Conservation (phyloP, 2,113 vertebrate species). For the Eonycteris spelaea region DNA sequence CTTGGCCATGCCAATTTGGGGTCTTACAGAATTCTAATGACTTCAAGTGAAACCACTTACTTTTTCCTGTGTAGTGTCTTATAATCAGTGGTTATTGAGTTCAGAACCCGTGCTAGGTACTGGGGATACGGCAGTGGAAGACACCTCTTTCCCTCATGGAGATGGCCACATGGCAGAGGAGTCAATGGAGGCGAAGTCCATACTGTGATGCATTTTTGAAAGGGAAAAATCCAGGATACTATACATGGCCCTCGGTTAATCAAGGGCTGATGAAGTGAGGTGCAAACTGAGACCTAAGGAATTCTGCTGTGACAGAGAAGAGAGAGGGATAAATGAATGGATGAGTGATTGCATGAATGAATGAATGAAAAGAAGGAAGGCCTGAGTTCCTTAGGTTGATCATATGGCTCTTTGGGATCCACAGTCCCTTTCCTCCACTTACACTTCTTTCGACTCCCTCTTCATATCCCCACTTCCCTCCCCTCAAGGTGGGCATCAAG, state of each 20-base stretch:
- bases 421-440: neutral
- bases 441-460: neutral
- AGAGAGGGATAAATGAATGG: neutral
- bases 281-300: neutral
- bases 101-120: neutral
- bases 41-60: neutral
- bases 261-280: neutral
- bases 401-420: neutral
- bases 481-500: neutral
- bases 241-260: neutral
- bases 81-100: neutral
- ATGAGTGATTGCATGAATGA: neutral
- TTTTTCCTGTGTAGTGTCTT: neutral
- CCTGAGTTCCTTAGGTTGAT: neutral
- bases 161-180: neutral
- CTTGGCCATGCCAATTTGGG: neutral
- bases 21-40: neutral
- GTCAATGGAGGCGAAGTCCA: neutral
- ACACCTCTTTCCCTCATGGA: neutral
- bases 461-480: no score
- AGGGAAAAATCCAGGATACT: neutral
- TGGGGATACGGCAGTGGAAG: neutral
- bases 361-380: neutral
- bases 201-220: neutral
- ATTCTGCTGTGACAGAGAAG: no score